phyloP scores from a whole-genome alignment of 2,797 vertebrate species.

The Smutsia temminckii region DNA sequence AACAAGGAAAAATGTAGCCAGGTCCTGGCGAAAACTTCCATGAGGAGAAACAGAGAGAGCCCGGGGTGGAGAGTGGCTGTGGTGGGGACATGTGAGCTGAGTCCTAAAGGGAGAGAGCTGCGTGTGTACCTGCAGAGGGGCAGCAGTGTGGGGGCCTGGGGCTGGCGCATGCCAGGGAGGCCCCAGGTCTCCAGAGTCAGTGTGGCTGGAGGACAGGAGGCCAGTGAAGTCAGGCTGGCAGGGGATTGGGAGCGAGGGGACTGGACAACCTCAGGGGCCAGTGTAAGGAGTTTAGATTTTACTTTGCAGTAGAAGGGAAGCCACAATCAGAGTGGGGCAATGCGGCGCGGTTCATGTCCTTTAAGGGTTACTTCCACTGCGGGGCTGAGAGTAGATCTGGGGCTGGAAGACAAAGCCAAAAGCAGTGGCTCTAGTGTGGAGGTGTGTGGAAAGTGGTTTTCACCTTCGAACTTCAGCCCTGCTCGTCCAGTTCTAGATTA shows the following conservation, averaged over 20 bases:
- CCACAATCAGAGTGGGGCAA: not conserved
- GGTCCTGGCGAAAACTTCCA: not conserved
- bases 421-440: not conserved
- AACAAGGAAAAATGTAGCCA: not conserved
- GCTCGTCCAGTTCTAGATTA: not conserved
- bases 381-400: not conserved
- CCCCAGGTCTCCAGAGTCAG: not conserved
- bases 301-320: not conserved
- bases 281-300: not conserved
- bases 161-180: not conserved
- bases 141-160: not conserved
- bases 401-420: not conserved
- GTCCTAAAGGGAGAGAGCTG: not conserved
- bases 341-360: not conserved
- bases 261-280: no score
- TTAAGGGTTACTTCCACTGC: not conserved
- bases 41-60: not conserved
- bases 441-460: not conserved
- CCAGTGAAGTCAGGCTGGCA: not conserved
- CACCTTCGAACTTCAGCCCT: not conserved
- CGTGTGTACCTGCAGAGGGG: not conserved
- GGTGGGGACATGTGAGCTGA: no score
- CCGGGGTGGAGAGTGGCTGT: not conserved
- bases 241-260: fast-evolving
- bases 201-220: not conserved